Evolutionary conservation across 1,140 invertebrate species (phyloP).

Genomic region (Gryon sp.): DNA sequence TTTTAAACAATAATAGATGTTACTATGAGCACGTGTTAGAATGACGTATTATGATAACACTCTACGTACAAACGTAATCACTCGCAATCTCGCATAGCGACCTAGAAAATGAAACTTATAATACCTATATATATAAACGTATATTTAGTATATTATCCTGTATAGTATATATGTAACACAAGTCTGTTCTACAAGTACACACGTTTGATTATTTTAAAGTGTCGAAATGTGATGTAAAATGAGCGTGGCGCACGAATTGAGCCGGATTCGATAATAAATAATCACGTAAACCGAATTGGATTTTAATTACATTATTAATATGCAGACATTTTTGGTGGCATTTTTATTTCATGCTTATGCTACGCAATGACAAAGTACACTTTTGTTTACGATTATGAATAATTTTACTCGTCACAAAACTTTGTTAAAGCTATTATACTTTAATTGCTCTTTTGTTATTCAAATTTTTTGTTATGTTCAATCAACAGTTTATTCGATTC

Average conservation of each 20-base stretch:
- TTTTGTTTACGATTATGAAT: neutral
- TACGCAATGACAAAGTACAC: too few relatives aligned
- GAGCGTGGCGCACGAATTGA: neutral
- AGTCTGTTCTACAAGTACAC: slow-evolving; percentile 7
- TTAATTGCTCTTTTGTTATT: slow-evolving; percentile 8
- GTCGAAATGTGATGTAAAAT: slow-evolving; percentile 4
- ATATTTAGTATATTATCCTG: too few relatives aligned
- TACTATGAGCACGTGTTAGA: slow-evolving; percentile 39
- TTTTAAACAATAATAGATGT: too few relatives aligned
- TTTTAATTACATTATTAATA: slow-evolving; percentile 16
- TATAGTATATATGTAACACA: slow-evolving; percentile 1
- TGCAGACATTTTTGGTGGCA: slow-evolving; percentile 7
- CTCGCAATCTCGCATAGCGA: slow-evolving; percentile 35
- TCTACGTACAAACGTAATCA: slow-evolving; percentile 32
- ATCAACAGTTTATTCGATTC: neutral
- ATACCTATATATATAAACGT: too few relatives aligned
- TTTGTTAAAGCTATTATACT: neutral
- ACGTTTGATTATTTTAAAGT: slow-evolving; percentile 30
- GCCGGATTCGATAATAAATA: neutral
- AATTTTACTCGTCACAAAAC: neutral
- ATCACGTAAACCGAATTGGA: neutral
- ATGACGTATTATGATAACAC: slow-evolving; percentile 51
- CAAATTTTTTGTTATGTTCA: neutral
- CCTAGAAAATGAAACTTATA: slow-evolving; percentile 27
- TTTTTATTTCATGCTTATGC: too few relatives aligned